phyloP scores from a whole-genome alignment of 1,140 invertebrate genomes.

The Chrysoperla carnea region DNA sequence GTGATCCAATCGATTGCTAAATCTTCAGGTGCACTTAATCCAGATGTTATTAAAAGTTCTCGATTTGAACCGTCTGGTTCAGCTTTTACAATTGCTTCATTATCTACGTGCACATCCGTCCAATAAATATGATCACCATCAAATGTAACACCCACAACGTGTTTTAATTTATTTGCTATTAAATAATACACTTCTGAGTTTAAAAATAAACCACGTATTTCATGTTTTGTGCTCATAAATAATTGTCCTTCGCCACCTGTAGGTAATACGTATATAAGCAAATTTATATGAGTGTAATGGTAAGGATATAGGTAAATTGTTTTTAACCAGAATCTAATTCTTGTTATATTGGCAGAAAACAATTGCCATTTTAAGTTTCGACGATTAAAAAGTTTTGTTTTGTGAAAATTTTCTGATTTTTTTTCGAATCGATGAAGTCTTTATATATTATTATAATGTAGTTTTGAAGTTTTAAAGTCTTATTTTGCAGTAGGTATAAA shows the following conservation, averaged over 20 bases:
- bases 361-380: background rate
- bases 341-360: no score
- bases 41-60: slow-evolving; percentile 37
- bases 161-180: slow-evolving; percentile 27
- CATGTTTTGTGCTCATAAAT: slow-evolving; percentile 36
- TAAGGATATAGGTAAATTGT: no score
- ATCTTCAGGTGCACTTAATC: slow-evolving; percentile 55
- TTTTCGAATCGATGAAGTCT: no score
- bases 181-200: slow-evolving; percentile 23
- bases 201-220: slow-evolving; percentile 29
- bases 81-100: slow-evolving; percentile 43
- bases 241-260: slow-evolving; percentile 39
- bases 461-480: no score
- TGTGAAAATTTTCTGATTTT: no score
- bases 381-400: background rate
- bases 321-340: no score
- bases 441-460: no score
- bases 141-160: slow-evolving; percentile 46
- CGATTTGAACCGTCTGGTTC: slow-evolving; percentile 30
- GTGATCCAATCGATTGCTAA: slow-evolving; percentile 69
- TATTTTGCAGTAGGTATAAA: no score
- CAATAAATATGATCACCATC: slow-evolving; percentile 53
- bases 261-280: background rate
- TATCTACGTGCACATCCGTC: slow-evolving; percentile 44
- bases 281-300: background rate